These are phyloP conservation scores for Labeo calbasu DNA, from an alignment of 2,797 vertebrate genomes.

Conservation along the genomic window DNA sequence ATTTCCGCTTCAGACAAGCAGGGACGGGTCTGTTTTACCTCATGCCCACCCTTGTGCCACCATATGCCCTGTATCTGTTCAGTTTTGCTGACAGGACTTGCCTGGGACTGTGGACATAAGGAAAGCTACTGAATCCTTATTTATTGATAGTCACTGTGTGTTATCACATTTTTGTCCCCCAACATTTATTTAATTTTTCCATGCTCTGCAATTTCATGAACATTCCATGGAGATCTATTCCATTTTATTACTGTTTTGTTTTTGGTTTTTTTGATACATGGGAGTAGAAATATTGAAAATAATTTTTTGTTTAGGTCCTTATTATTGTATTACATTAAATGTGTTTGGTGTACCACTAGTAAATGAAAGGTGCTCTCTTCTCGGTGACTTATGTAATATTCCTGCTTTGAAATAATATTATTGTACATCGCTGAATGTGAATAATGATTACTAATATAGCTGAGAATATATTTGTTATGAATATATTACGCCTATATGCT, in stretches of 20 bases:
- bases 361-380: constrained; percentile 23
- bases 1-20: constrained; percentile 39
- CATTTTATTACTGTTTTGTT: constrained; percentile 22
- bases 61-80: constrained; percentile 44
- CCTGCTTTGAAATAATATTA: constrained; percentile 33
- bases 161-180: background rate
- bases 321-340: constrained; percentile 42
- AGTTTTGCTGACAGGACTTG: constrained; percentile 3
- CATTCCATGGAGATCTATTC: constrained; percentile 47
- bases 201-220: background rate
- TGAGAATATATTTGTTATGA: constrained; percentile 45
- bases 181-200: background rate
- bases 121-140: constrained; percentile 9
- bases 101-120: background rate
- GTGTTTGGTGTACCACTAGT: constrained; percentile 30
- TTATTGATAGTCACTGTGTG: background rate
- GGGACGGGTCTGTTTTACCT: constrained; percentile 34
- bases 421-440: constrained; percentile 40
- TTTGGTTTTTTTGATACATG: constrained; percentile 6
- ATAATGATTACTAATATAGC: constrained; percentile 19
- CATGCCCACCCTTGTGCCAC: constrained; percentile 34
- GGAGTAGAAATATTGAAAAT: background rate
- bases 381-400: background rate
- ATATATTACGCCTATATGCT: constrained; percentile 22
- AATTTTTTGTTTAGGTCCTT: constrained; percentile 25